Base-by-base conservation (phyloP, 1,140 invertebrate species). In the Centruroides vittatus region DNA sequence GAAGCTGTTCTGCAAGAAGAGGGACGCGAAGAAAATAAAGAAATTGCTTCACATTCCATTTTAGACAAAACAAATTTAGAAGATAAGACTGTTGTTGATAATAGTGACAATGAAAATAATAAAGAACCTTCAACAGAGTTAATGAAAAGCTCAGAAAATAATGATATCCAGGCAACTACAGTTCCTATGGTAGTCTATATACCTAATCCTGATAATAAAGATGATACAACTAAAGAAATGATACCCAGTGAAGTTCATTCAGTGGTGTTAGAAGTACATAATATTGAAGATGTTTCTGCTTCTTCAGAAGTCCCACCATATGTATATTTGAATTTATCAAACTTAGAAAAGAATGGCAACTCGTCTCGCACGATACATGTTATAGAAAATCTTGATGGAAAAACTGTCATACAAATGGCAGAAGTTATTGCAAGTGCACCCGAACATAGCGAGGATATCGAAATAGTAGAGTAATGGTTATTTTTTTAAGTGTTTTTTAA, bases 1-100 rank as follows among this genome's bases (percentile, higher is more conserved):
- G 81, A 81, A 73, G 82, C 81, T 73, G 79, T 80, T 35, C 75
- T 82, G 11, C 72, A 64, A 49, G 60, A 63, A 49, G 48, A 55
- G 41, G 50, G 50, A 34, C 3, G 50, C 6, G 12, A 51, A 34
- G 8, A n/a, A 51, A 11, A 34, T 51, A 51, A 13, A 34, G 5
- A 6, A 51, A 51, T 11, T 51, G 3, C 10, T 13, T 5, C 8
- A 51, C 12, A 51, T 51, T n/a, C 12, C 50, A 13, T 34, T 51
- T 51, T 34, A 5, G 23, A 34, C 5, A n/a, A 51, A 34, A 5
- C 23, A 13, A 34, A n/a, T 13, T 34, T 13, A 51, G 23, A n/a
- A 13, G 10, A 13, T 13, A 51, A n/a, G 12, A n/a, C 23, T 51
- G 48, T 49, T 49, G n/a, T n/a, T 49, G 48, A 49, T 11, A 51